Base-by-base conservation (phyloP, 2,797 vertebrate species). In the Enteromius mattozi region DNA sequence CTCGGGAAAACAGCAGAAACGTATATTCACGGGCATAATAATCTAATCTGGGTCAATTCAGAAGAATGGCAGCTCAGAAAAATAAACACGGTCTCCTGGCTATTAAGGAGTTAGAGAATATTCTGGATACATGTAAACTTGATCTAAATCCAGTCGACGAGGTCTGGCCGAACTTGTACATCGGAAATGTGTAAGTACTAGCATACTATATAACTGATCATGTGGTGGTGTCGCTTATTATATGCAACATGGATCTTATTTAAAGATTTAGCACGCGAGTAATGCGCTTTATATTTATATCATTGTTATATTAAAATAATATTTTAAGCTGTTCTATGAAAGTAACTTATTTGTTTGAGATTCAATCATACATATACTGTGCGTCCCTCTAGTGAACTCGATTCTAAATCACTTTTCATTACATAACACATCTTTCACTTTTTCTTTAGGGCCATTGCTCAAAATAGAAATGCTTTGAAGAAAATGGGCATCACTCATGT, bases 401-500 rank as follows among this genome's bases (percentile, higher is more conserved):
- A 2, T 51, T 51, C 1, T 75, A 10, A 74, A 54, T 77, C n/a
- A 45, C 35, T 54, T 54, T 75, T 49, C 13, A 69, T 83, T 65
- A 33, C 77, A 65, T 78, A 71, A 78, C 51, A 61, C n/a, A 27
- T 70, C 16, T 69, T 70, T 78, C 19, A n/a, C 21, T 71, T 47
- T 49, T 78, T 83, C 14, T 42, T 16, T 68, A 90, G 88, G 54
- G 88, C 86, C 27, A 24, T 88, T 24, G 87, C 88, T 82, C 93
- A 92, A 76, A 94, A 95, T 78, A 94, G 89, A 89, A 91, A 91
- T 85, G 90, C 90, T 21, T 91, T 96, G 87, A 92, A 93, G 91
- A 96, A 95, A 86, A 81, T 96, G 86, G 95, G 94, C 81, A 96
- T 98, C 92, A 97, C 95, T 78, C 95, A 95, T 14, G 91, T 97